Percentiles rank a stretch among this genome's conserved stretches.
Conservation (phyloP, 1,140 invertebrate species). For the Carcinoscorpius rotundicauda region DNA sequence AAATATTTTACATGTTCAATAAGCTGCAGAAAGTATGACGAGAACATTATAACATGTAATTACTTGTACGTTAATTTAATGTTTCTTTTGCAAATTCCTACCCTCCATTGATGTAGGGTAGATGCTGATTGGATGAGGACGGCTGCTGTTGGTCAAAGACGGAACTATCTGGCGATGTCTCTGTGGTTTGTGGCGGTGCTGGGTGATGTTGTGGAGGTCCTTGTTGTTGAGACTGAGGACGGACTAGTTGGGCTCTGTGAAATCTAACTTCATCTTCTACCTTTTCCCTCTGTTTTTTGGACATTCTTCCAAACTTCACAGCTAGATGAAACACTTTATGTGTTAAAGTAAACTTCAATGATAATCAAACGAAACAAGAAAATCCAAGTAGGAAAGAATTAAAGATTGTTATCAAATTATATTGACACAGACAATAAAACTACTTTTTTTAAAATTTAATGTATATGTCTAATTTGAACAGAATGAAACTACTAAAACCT, state of each 20-base stretch:
- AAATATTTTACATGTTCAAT: not conserved
- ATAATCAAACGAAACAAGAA: too few species aligned
- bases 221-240: constrained; percentile 16
- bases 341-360: too few species aligned
- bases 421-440: too few species aligned
- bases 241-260: constrained; percentile 53
- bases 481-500: too few species aligned
- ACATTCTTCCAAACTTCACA: constrained; percentile 99
- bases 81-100: constrained; percentile 31
- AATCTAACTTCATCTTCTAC: constrained; percentile 96
- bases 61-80: not conserved
- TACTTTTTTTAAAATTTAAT: too few species aligned
- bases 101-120: constrained; percentile 40
- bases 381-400: too few species aligned
- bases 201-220: constrained; percentile 41
- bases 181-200: constrained; percentile 63
- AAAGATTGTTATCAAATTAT: too few species aligned
- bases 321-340: constrained; percentile 48
- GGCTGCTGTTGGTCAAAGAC: constrained; percentile 61
- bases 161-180: constrained; percentile 69
- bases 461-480: too few species aligned
- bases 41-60: not conserved
- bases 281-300: constrained; percentile 97
- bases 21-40: not conserved
- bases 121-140: constrained; percentile 74